phyloP scores from a whole-genome alignment of 2,113 vertebrate species.

The Grantiella picta region DNA sequence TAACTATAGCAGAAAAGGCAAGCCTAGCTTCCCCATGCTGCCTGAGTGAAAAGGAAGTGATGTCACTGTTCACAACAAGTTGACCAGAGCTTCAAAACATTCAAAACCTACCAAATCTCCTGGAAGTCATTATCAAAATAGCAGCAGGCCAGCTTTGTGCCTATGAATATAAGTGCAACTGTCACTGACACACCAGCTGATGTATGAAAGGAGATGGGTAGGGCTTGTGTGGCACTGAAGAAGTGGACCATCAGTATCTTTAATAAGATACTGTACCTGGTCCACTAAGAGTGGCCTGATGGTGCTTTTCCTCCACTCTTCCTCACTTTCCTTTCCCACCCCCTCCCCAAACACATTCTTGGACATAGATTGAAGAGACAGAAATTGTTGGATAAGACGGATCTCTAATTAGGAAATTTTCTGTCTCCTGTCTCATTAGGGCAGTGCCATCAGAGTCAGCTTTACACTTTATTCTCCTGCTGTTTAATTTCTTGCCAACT shows the following conservation, averaged over 20 bases:
- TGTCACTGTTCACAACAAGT: neutral
- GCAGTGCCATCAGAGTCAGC: neutral
- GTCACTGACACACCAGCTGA: neutral
- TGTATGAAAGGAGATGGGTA: neutral
- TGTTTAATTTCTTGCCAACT: slow-evolving; percentile 3
- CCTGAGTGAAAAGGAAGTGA: neutral
- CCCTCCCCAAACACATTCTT: neutral
- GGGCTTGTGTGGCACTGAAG: neutral
- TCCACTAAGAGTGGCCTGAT: neutral
- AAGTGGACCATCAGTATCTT: neutral
- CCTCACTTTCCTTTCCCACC: neutral
- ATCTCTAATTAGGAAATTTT: neutral
- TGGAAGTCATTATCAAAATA: neutral
- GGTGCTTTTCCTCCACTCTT: neutral
- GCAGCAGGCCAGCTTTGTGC: neutral
- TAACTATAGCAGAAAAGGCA: slow-evolving; percentile 7
- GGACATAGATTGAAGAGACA: neutral
- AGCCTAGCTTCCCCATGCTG: neutral
- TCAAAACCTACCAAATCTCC: neutral
- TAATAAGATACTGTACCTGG: neutral
- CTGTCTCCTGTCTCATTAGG: neutral
- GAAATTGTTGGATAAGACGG: neutral
- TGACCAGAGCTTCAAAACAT: neutral
- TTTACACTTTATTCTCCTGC: neutral
- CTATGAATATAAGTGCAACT: neutral